These are phyloP conservation scores for Agrochola circellaris DNA, from an alignment of 2,888 invertebrate species.

Conservation along the genomic window DNA sequence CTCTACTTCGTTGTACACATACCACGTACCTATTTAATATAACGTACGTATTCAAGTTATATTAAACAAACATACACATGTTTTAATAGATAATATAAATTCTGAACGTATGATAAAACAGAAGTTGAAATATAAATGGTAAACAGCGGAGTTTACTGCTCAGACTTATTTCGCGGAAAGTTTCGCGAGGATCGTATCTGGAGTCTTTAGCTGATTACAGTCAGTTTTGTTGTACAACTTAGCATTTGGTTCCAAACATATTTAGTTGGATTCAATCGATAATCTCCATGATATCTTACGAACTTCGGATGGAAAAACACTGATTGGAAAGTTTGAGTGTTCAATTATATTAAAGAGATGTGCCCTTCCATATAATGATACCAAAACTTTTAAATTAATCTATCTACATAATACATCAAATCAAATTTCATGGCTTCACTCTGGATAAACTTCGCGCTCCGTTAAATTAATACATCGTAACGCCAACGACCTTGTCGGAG, in stretches of 20 bases:
- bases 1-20: not conserved
- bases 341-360: constrained; percentile 29
- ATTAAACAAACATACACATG: constrained; percentile 17
- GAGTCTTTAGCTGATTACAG: constrained; percentile 74
- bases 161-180: constrained; percentile 69
- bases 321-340: constrained; percentile 19
- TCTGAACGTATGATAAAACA: constrained; percentile 47
- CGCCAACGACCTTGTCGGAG: constrained; percentile 78
- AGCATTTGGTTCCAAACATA: constrained; percentile 67
- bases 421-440: constrained; percentile 74
- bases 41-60: not conserved
- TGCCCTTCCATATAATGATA: constrained; percentile 49
- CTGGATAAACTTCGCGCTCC: constrained; percentile 74
- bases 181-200: constrained; percentile 69
- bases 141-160: constrained; percentile 63
- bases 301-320: constrained; percentile 41
- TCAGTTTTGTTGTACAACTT: constrained; percentile 72
- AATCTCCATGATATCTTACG: constrained; percentile 34
- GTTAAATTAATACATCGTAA: constrained; percentile 82
- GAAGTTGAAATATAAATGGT: constrained; percentile 64
- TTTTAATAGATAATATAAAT: constrained; percentile 23
- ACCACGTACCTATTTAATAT: not conserved
- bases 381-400: constrained; percentile 70
- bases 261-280: constrained; percentile 65
- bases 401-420: constrained; percentile 70